phyloP scores from a whole-genome alignment of 2,797 vertebrate species.

The Jordanella pulchra region DNA sequence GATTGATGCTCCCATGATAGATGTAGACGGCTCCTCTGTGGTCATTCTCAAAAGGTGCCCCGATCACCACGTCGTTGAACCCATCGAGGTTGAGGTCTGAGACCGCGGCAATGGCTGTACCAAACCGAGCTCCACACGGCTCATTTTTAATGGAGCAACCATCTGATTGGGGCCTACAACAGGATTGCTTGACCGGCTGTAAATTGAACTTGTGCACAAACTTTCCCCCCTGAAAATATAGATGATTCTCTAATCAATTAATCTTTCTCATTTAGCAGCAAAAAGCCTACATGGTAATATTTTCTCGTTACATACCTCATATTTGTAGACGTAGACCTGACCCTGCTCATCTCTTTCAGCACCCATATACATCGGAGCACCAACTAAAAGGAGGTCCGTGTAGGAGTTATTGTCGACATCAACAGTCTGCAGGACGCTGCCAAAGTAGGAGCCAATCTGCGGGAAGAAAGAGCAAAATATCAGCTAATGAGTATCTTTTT shows the following conservation, averaged over 20 bases:
- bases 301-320: slow-evolving; percentile 77
- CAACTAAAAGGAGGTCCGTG: slow-evolving; percentile 91
- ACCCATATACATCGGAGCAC: slow-evolving; percentile 97
- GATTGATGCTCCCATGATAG: slow-evolving; percentile 85
- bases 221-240: slow-evolving; percentile 67
- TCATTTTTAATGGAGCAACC: slow-evolving; percentile 86
- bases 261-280: not conserved
- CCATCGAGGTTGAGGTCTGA: slow-evolving; percentile 93
- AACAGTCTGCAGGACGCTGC: slow-evolving; percentile 90
- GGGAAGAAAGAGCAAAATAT: slow-evolving; percentile 6
- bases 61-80: slow-evolving; percentile 90
- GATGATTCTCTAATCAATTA: not conserved
- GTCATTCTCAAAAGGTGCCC: slow-evolving; percentile 92
- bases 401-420: slow-evolving; percentile 86
- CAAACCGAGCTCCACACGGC: slow-evolving; percentile 92
- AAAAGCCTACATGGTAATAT: not conserved
- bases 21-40: slow-evolving; percentile 93
- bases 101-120: slow-evolving; percentile 91
- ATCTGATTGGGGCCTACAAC: slow-evolving; percentile 80
- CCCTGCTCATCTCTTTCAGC: slow-evolving; percentile 92
- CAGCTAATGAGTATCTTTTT: not conserved
- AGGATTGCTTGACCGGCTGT: slow-evolving; percentile 89
- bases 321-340: slow-evolving; percentile 91
- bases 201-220: slow-evolving; percentile 89
- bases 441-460: slow-evolving; percentile 98